Conservation (phyloP, 2,113 vertebrate genomes). For the Chroicocephalus ridibundus region DNA sequence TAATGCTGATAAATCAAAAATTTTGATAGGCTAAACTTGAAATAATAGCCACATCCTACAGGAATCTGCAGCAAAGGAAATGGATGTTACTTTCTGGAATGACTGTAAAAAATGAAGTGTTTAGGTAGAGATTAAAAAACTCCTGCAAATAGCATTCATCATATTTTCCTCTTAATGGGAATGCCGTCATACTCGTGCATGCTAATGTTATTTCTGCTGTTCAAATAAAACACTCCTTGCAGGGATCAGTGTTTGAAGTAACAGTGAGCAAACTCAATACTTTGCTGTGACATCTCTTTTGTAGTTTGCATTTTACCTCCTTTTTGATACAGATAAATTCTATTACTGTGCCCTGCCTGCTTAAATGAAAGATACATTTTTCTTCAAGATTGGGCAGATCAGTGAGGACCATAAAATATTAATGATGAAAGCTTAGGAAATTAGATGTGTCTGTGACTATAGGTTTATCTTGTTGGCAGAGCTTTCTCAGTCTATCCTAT, state of each 20-base stretch:
- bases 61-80: not conserved
- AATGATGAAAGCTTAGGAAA: conserved; percentile 75
- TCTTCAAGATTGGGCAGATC: conserved; percentile 71
- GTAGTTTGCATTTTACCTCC: conserved; percentile 37
- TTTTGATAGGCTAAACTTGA: not conserved
- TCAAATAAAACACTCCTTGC: not conserved
- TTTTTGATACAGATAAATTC: conserved; percentile 49
- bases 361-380: conserved; percentile 81
- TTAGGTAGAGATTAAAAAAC: not conserved
- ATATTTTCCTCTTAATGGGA: not conserved
- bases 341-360: conserved; percentile 41
- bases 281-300: conserved; percentile 28
- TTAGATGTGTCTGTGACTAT: conserved; percentile 61
- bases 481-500: conserved; percentile 28
- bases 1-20: not conserved
- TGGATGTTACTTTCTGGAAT: not conserved
- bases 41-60: not conserved
- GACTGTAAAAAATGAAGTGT: not conserved
- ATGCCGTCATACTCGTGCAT: not conserved
- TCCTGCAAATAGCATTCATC: not conserved
- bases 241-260: not conserved
- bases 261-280: conserved; percentile 2
- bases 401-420: conserved; percentile 82
- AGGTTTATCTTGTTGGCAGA: conserved; percentile 53
- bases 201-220: not conserved